Evolutionary conservation across 2,113 vertebrate species (phyloP).

Genomic region (Beaufortia kweichowensis): DNA sequence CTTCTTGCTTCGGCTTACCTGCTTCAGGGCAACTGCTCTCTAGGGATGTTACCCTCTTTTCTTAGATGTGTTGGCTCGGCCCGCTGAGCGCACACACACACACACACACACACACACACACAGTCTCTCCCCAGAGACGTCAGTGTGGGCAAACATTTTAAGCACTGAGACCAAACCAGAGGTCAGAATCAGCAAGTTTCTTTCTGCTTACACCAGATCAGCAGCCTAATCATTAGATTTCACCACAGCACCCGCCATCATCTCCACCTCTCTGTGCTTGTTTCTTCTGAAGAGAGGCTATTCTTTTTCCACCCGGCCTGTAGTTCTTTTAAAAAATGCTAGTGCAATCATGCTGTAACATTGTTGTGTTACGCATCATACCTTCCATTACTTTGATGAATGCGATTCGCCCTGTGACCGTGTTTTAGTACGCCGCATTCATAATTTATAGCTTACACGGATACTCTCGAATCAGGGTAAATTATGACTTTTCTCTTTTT

Average conservation of each 20-base stretch:
- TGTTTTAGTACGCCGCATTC: constrained; percentile 39
- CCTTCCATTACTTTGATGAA: constrained; percentile 52
- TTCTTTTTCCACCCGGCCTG: constrained; percentile 15
- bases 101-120: not conserved
- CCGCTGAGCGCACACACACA: constrained; percentile 16
- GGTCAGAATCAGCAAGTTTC: constrained; percentile 52
- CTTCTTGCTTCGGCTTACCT: not conserved
- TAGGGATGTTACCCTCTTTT: constrained; percentile 15
- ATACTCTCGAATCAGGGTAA: constrained; percentile 46
- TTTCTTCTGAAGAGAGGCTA: not conserved
- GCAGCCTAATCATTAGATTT: constrained; percentile 53
- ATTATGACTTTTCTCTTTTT: constrained; percentile 48
- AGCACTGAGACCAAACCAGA: constrained; percentile 37
- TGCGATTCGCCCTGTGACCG: constrained; percentile 23
- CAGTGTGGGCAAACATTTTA: constrained; percentile 34
- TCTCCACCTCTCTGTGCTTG: not conserved
- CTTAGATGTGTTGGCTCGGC: constrained; percentile 30
- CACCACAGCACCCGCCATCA: constrained; percentile 12
- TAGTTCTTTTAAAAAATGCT: constrained; percentile 32
- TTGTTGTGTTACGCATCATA: constrained; percentile 26
- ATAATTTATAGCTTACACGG: constrained; percentile 50
- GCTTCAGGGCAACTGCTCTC: constrained; percentile 8
- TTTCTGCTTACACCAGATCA: constrained; percentile 58
- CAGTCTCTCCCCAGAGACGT: constrained; percentile 14
- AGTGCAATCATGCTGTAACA: constrained; percentile 39